These are phyloP conservation scores for Anguilla marmorata DNA, from an alignment of 2,797 vertebrate species.

Conservation along the genomic window DNA sequence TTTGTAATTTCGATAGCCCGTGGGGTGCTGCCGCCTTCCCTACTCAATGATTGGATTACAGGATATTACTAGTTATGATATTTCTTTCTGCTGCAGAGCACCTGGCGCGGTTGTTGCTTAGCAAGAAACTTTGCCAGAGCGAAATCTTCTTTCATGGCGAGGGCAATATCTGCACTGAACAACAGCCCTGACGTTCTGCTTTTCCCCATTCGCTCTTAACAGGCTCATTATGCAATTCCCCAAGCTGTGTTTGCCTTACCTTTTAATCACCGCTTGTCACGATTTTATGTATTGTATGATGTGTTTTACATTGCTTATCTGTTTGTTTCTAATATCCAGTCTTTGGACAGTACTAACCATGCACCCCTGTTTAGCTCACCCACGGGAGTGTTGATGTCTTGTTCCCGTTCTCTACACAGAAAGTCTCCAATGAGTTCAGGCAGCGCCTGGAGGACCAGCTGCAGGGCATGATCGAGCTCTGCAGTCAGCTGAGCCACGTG, in stretches of 20 bases:
- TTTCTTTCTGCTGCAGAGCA: neutral
- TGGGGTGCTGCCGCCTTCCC: neutral
- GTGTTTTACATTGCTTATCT: neutral
- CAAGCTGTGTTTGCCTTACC: too few relatives aligned
- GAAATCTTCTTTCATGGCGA: neutral
- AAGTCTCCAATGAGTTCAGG: conserved; percentile 87
- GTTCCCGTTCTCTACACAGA: conserved; percentile 65
- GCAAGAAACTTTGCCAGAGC: neutral
- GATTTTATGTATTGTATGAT: neutral
- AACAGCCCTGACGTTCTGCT: neutral
- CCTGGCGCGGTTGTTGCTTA: neutral
- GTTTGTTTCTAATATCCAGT: neutral
- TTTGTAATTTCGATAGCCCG: neutral
- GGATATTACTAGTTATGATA: neutral
- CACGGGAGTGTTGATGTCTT: neutral
- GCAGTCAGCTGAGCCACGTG: conserved; percentile 90
- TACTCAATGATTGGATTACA: neutral
- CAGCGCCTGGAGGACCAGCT: conserved; percentile 89
- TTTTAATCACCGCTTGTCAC: too few relatives aligned
- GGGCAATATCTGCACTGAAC: neutral
- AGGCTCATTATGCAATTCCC: neutral
- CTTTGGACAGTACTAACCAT: neutral
- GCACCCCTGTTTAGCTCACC: neutral
- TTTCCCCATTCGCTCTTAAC: neutral
- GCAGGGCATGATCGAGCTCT: conserved; percentile 85